Evolutionary conservation across 2,113 vertebrate genomes (phyloP), one percentile per base, ranked within the genome.

Genomic region (Platysternon megacephalum): DNA sequence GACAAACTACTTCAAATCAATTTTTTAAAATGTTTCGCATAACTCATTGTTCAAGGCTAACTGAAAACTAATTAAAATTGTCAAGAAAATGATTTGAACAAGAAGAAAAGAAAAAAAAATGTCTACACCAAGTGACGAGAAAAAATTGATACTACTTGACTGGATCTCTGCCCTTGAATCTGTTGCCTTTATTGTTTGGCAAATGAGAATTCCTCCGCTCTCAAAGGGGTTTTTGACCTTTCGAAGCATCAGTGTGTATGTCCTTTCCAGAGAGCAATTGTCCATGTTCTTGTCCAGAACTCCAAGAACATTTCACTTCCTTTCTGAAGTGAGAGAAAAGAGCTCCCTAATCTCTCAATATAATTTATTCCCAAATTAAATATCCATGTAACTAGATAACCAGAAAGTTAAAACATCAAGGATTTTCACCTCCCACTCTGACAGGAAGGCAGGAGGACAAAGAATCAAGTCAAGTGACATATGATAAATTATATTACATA

Each of bases 1-100:
- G 93, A 96, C 87, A 95, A 95, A 88, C 88, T 92, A 90, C 76
- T 83, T 65, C 46, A 91, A 92, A 88, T 81, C 3, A 65, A 87
- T 93, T 88, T 79, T 74, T 91, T 87, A 79, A 83, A 95, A 76
- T 56, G 22, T 65, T 86, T 87, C 90, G 76, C 29, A 94, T 86
- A 88, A 87, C 61, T 91, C 88, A 85, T 84, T 82, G 56, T 48
- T 88, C 93, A 93, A 96, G 81, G 87, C 83, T 94, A 94, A 96
- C 93, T 86, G 51, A 90, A 97, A 97, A 91, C 84, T 95, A 94
- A 97, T 89, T 94, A 89, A 89, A 92, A 92, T 83, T 87, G 89
- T 96, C 96, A 91, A 48, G 52, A 96, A 17, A 72, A 94, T 72
- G 51, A 95, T 83, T 44, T 56, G 85, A 97, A 84, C 85, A 89